Evolutionary conservation across 1,140 invertebrate species (phyloP).

Genomic region (Euglossa dilemma): DNA sequence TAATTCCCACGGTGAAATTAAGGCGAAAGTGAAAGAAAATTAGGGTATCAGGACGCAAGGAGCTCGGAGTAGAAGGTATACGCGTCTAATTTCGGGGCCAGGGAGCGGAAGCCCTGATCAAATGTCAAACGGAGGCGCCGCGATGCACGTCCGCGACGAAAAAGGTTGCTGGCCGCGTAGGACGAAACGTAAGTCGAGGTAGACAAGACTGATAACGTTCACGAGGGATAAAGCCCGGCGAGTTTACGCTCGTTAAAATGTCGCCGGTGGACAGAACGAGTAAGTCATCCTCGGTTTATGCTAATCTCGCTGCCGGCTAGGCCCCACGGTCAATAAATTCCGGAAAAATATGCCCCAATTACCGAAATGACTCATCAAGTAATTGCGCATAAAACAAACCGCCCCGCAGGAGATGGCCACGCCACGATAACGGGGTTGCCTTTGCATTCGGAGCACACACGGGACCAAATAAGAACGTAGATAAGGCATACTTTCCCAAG

Average conservation of each 20-base stretch:
- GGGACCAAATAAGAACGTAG: conserved; percentile 69
- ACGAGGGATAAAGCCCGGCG: conserved; percentile 70
- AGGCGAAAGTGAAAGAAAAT: not conserved
- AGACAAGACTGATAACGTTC: conserved; percentile 66
- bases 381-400: conserved; percentile 77
- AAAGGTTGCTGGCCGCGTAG: conserved; percentile 57
- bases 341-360: conserved; percentile 78
- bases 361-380: conserved; percentile 80
- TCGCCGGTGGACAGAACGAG: conserved; percentile 60
- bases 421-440: conserved; percentile 60
- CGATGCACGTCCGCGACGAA: conserved; percentile 46
- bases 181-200: conserved; percentile 54
- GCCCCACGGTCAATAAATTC: conserved; percentile 72
- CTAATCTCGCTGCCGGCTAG: conserved; percentile 65
- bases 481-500: conserved; percentile 77
- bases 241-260: conserved; percentile 75
- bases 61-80: not conserved
- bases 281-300: conserved; percentile 76
- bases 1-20: too few species aligned
- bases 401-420: conserved; percentile 65
- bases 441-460: conserved; percentile 74
- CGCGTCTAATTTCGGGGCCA: conserved; percentile 23
- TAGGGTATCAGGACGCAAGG: not conserved
- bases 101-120: conserved; percentile 50
- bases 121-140: conserved; percentile 64